These are phyloP conservation scores for Crenichthys baileyi DNA, from an alignment of 2,797 vertebrate genomes.

Conservation along the genomic window DNA sequence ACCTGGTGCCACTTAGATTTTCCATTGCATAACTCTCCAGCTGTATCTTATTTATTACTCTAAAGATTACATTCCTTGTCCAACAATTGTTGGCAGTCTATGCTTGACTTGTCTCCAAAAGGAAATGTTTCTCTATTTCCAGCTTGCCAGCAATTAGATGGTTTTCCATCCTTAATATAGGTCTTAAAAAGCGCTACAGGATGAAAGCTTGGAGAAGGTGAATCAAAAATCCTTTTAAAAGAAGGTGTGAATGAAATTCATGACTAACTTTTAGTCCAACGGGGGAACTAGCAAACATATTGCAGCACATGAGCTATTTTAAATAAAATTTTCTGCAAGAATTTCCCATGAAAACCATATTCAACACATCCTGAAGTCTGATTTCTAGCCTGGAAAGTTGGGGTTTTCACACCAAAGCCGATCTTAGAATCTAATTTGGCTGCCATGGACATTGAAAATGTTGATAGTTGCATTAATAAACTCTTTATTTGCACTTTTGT, in stretches of 20 bases:
- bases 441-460: too few species aligned
- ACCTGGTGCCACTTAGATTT: conserved; percentile 46
- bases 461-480: too few species aligned
- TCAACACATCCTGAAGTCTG: too few species aligned
- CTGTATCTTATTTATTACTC: conserved; percentile 55
- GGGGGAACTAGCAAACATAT: not conserved
- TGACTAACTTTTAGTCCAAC: not conserved
- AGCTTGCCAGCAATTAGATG: conserved; percentile 4
- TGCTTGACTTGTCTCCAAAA: conserved; percentile 12
- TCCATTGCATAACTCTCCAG: conserved; percentile 63
- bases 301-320: conserved; percentile 3
- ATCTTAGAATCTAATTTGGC: too few species aligned
- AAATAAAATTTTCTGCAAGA: not conserved
- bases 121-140: conserved; percentile 27
- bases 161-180: not conserved
- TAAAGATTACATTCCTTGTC: conserved; percentile 6
- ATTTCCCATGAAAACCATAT: too few species aligned
- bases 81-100: not conserved
- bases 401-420: too few species aligned
- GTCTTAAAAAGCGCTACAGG: not conserved
- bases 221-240: not conserved
- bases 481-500: too few species aligned
- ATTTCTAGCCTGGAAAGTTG: too few species aligned
- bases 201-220: not conserved
- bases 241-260: not conserved